phyloP scores from a whole-genome alignment of 1,140 invertebrate genomes.

The Sarcophaga peregrina region DNA sequence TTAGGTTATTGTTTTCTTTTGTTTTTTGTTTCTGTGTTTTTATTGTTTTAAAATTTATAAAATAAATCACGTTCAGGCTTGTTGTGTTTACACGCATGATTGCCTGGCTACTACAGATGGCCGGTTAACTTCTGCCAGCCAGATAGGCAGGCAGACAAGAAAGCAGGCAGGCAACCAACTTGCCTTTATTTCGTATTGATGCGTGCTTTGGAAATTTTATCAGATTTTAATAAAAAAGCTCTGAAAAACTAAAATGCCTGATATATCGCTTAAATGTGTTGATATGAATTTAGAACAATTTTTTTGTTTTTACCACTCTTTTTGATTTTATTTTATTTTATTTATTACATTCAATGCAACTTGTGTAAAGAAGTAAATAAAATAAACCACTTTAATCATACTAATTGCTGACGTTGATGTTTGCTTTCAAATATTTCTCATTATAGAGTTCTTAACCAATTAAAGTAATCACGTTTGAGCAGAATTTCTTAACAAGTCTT shows the following conservation, averaged over 20 bases:
- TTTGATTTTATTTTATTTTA: constrained; percentile 3
- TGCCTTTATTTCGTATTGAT: background rate
- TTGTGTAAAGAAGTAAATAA: background rate
- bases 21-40: background rate
- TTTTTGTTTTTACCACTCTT: background rate
- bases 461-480: constrained; percentile 28
- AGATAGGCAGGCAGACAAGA: too few relatives aligned
- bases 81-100: constrained; percentile 14
- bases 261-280: background rate
- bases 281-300: background rate
- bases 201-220: constrained; percentile 36
- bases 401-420: background rate
- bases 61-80: constrained; percentile 5
- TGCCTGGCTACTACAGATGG: background rate
- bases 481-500: background rate
- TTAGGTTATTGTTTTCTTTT: background rate
- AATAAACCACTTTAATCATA: constrained; percentile 10
- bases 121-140: too few relatives aligned
- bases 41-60: background rate
- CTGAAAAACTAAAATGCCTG: too few relatives aligned
- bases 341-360: background rate
- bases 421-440: background rate
- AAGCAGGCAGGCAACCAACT: background rate
- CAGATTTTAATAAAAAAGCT: background rate
- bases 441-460: constrained; percentile 27